These are phyloP conservation scores for Epiperipatus broadwayi DNA, from an alignment of 2,888 invertebrate species.

Conservation along the genomic window DNA sequence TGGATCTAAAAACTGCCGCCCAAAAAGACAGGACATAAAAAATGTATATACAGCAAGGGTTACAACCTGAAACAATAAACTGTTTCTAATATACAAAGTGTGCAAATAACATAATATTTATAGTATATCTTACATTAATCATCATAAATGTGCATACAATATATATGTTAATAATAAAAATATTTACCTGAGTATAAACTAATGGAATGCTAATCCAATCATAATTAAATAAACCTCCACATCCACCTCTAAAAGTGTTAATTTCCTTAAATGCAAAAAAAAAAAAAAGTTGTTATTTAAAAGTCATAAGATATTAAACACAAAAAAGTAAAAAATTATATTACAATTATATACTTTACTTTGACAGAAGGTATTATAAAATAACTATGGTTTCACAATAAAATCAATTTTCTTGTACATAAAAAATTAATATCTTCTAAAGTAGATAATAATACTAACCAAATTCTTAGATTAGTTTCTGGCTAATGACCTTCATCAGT, in stretches of 20 bases:
- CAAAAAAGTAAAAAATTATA: too few species aligned
- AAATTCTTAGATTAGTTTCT: too few species aligned
- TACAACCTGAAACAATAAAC: background rate
- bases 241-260: conserved; percentile 60
- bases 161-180: too few species aligned
- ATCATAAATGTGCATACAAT: too few species aligned
- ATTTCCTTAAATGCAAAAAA: conserved; percentile 45
- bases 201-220: conserved; percentile 63
- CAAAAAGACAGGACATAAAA: background rate
- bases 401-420: too few species aligned
- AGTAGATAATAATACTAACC: too few species aligned
- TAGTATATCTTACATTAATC: too few species aligned
- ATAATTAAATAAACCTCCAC: conserved; percentile 44
- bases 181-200: conserved; percentile 58
- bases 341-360: too few species aligned
- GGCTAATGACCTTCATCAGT: too few species aligned
- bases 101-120: background rate
- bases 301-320: background rate
- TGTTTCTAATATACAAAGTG: background rate
- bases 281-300: background rate
- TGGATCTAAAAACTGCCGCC: conserved; percentile 17
- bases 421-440: too few species aligned
- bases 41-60: conserved; percentile 4
- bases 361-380: too few species aligned
- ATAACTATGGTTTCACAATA: too few species aligned